phyloP scores from a whole-genome alignment of 2,888 invertebrate genomes.

The Pheosia gnoma region DNA sequence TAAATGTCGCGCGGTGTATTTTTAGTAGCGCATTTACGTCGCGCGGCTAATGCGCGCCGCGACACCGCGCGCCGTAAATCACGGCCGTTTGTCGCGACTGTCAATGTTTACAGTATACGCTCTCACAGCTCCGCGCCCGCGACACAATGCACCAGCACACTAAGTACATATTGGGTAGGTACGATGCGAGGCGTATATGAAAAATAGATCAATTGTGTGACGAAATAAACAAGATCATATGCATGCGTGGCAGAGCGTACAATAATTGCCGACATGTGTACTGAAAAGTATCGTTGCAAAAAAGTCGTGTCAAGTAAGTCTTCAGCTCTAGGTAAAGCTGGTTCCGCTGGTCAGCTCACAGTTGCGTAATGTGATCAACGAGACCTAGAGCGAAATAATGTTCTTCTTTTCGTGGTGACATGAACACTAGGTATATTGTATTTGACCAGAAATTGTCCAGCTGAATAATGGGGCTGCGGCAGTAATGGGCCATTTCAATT shows the following conservation, averaged over 20 bases:
- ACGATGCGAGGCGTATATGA: background rate
- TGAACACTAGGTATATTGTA: too few relatives aligned
- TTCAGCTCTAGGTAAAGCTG: too few relatives aligned
- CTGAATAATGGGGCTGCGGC: background rate
- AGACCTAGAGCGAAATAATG: too few relatives aligned
- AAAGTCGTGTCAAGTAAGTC: too few relatives aligned
- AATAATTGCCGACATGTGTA: too few relatives aligned
- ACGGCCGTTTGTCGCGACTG: conserved; percentile 35
- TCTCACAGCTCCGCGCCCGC: background rate
- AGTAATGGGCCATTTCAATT: background rate
- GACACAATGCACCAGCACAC: background rate
- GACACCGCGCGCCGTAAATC: conserved; percentile 39
- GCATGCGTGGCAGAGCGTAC: too few relatives aligned
- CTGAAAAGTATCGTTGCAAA: too few relatives aligned
- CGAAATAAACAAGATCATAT: too few relatives aligned
- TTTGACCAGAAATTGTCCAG: background rate
- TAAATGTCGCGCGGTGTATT: conserved; percentile 64
- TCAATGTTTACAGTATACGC: background rate
- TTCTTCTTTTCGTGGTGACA: too few relatives aligned
- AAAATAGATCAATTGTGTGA: background rate
- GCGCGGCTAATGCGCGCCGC: conserved; percentile 46
- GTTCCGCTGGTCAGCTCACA: too few relatives aligned
- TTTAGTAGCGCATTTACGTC: conserved; percentile 50
- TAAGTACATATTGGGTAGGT: too few relatives aligned
- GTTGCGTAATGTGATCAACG: too few relatives aligned